Conservation (phyloP, 2,888 invertebrate species). For the Hololepta plana region DNA sequence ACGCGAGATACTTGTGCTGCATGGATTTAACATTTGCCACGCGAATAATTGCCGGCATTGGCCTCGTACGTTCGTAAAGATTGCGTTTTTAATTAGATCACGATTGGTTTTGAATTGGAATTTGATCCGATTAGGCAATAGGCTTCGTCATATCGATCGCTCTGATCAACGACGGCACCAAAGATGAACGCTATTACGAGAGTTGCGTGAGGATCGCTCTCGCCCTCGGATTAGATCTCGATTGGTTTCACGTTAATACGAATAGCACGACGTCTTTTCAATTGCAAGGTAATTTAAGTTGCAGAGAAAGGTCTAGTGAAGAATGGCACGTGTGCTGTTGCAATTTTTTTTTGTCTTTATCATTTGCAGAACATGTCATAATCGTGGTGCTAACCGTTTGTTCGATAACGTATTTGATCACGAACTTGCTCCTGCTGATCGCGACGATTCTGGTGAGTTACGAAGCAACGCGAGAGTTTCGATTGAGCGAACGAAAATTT, state of each 20-base stretch:
- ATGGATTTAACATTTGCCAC: slow-evolving; percentile 7
- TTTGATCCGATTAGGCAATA: slow-evolving; percentile 5
- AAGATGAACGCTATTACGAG: too few species aligned
- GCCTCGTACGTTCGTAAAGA: slow-evolving; percentile 5
- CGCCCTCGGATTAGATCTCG: slow-evolving; percentile 8
- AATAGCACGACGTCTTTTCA: too few species aligned
- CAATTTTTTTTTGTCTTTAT: too few species aligned
- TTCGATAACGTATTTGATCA: slow-evolving; percentile 6
- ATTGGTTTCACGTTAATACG: slow-evolving; percentile 5
- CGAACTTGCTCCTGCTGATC: slow-evolving; percentile 6
- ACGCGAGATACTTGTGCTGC: slow-evolving; percentile 5
- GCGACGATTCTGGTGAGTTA: slow-evolving; percentile 7
- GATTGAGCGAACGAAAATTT: too few species aligned
- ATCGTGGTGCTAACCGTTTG: slow-evolving; percentile 6
- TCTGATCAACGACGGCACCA: slow-evolving; percentile 6
- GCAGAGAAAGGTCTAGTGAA: too few species aligned
- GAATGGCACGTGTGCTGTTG: too few species aligned
- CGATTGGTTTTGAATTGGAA: slow-evolving; percentile 1
- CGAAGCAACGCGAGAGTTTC: not conserved
- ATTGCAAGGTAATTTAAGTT: too few species aligned
- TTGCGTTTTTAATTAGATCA: slow-evolving; percentile 1
- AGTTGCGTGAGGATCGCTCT: slow-evolving; percentile 3
- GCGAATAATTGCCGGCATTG: slow-evolving; percentile 7
- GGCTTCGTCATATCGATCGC: slow-evolving; percentile 5
- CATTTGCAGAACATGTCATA: slow-evolving; percentile 8